These are phyloP conservation scores for Strigamia maritima DNA, from an alignment of 2,888 invertebrate species.

Conservation along the genomic window DNA sequence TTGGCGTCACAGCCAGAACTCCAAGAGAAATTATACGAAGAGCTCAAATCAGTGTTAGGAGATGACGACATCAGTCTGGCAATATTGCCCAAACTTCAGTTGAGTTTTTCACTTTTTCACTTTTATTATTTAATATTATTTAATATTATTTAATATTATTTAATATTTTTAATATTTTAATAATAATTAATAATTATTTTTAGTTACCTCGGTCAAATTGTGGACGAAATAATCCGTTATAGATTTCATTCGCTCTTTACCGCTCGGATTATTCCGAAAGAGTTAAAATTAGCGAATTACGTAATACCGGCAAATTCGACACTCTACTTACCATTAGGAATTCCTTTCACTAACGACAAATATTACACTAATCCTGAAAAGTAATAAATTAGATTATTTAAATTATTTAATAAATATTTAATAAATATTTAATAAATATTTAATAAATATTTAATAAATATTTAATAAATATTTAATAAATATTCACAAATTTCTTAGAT, in stretches of 20 bases:
- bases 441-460: no score
- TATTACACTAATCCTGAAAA: background rate
- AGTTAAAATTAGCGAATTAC: background rate
- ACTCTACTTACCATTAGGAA: background rate
- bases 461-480: no score
- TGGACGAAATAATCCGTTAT: background rate
- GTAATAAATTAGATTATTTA: background rate
- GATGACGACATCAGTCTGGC: background rate
- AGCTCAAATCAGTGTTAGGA: background rate
- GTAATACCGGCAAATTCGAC: background rate
- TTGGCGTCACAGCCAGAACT: background rate
- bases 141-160: background rate
- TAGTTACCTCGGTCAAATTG: background rate
- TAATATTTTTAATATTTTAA: background rate
- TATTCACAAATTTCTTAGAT: background rate
- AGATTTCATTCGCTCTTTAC: background rate
- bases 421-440: no score
- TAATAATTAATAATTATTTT: background rate
- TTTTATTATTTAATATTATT: background rate
- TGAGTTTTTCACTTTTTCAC: background rate
- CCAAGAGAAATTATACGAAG: conserved; percentile 7
- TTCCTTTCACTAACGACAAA: background rate
- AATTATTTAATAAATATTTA: no score
- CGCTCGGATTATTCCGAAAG: background rate
- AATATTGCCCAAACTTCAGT: background rate